Conservation (phyloP, 2,797 vertebrate genomes). For the Astyanax mexicanus region DNA sequence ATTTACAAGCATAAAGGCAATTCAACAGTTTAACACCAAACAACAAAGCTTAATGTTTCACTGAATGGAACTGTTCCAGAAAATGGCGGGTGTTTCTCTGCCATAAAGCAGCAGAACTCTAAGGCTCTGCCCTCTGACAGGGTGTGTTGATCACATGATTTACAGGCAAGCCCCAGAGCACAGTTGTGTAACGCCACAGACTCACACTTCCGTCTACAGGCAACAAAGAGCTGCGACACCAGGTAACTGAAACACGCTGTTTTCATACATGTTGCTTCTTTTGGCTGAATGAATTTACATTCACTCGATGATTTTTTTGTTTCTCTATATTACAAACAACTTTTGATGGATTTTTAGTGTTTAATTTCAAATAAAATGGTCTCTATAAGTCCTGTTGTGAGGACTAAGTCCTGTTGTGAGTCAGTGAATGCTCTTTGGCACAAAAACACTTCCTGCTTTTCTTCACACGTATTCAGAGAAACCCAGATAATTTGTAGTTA, state of each 20-base stretch:
- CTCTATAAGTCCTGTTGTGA: no score
- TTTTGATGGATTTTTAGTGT: not conserved
- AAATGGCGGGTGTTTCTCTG: not conserved
- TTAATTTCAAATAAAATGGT: no score
- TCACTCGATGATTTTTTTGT: not conserved
- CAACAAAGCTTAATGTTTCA: no score
- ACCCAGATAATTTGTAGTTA: no score
- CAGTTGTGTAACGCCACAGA: not conserved
- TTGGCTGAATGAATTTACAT: not conserved
- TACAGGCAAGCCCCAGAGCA: not conserved
- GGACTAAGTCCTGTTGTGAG: not conserved
- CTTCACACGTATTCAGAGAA: no score
- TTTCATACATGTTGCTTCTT: not conserved
- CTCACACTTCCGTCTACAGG: not conserved
- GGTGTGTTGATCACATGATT: not conserved
- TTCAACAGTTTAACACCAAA: no score
- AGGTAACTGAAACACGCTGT: not conserved
- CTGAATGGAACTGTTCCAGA: no score
- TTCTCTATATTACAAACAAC: not conserved
- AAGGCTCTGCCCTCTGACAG: not conserved
- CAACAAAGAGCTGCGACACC: not conserved
- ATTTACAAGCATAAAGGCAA: no score
- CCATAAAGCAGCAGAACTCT: no score
- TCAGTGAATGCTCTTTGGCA: not conserved
- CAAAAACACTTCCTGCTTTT: not conserved